phyloP scores from a whole-genome alignment of 2,888 invertebrate genomes.

The Platycnemis pennipes region DNA sequence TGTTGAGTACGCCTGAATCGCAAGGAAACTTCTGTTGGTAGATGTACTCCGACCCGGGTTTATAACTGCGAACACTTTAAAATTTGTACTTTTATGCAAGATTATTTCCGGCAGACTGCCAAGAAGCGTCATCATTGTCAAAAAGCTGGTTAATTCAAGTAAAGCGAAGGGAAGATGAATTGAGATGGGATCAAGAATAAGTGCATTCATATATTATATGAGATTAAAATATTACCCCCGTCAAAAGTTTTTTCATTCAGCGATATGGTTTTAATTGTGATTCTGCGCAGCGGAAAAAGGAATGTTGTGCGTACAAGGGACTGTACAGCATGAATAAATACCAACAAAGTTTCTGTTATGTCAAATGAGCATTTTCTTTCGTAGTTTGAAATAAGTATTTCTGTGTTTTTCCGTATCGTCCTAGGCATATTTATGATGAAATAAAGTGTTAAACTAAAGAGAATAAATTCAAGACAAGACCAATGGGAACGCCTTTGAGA shows the following conservation, averaged over 20 bases:
- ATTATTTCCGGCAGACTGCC: background rate
- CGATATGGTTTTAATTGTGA: no score
- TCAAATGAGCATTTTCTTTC: no score
- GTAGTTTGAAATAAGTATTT: no score
- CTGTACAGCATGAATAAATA: no score
- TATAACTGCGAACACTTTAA: background rate
- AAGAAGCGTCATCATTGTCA: background rate
- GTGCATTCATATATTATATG: background rate
- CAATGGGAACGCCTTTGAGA: no score
- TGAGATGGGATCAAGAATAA: background rate
- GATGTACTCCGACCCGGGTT: background rate
- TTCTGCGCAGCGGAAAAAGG: no score
- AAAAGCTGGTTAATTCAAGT: background rate
- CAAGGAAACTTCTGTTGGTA: background rate
- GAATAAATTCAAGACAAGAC: no score
- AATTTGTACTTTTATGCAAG: background rate
- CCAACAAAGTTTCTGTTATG: no score
- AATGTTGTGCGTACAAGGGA: no score
- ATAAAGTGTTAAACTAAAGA: no score
- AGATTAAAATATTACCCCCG: background rate
- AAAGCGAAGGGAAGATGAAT: background rate
- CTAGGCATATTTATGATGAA: no score
- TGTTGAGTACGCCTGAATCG: background rate
- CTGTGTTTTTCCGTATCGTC: no score
- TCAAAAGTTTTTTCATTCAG: background rate